phyloP scores from a whole-genome alignment of 2,113 vertebrate genomes.

The Aspiorhynchus laticeps region DNA sequence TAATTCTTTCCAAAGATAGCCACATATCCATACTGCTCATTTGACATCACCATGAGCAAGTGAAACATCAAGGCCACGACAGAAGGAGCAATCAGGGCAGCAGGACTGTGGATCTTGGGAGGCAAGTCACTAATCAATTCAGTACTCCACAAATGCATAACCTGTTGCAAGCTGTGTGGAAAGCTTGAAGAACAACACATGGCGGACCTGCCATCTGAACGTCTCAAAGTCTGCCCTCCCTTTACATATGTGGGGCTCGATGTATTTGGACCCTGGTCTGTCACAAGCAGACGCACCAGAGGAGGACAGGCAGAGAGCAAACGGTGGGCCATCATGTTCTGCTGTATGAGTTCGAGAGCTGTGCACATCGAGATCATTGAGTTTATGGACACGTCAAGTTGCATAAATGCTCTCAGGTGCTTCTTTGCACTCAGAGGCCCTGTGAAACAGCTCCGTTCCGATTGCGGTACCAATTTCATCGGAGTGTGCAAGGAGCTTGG shows the following conservation, averaged over 20 bases:
- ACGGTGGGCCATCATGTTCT: constrained; percentile 48
- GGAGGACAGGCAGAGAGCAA: constrained; percentile 48
- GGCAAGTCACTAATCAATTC: constrained; percentile 28
- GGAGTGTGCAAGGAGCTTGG: constrained; percentile 25
- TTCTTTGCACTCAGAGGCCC: constrained; percentile 44
- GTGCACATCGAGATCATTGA: constrained; percentile 40
- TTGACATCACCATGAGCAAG: neutral
- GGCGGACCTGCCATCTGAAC: constrained; percentile 23
- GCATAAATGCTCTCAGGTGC: constrained; percentile 27
- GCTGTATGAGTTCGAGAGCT: constrained; percentile 40
- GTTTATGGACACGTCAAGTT: constrained; percentile 33
- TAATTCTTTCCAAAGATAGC: neutral
- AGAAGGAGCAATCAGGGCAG: neutral
- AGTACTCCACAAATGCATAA: constrained; percentile 49
- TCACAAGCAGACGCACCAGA: constrained; percentile 35
- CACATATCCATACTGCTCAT: neutral
- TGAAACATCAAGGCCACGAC: neutral
- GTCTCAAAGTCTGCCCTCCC: constrained; percentile 32
- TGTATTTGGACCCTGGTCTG: constrained; percentile 35
- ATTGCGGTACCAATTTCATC: constrained; percentile 40
- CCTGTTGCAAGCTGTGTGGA: constrained; percentile 9
- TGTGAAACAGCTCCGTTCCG: constrained; percentile 28
- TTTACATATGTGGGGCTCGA: constrained; percentile 6
- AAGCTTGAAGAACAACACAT: constrained; percentile 41
- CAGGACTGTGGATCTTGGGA: neutral